Evolutionary conservation across 2,113 vertebrate genomes (phyloP).

Genomic region (Mastomys natalensis): DNA sequence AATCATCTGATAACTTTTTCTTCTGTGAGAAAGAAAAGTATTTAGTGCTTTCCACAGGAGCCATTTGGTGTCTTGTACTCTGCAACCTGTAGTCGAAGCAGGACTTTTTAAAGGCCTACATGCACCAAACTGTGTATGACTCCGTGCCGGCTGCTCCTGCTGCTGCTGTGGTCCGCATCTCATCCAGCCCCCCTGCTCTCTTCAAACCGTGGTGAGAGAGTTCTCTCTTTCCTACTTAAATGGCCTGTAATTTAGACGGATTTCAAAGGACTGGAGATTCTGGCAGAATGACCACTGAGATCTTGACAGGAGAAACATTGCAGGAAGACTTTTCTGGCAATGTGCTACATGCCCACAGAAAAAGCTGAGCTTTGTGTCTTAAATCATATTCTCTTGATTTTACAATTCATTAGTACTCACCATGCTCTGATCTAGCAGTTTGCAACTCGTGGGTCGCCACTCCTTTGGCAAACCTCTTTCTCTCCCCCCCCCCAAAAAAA

Average conservation of each 20-base stretch:
- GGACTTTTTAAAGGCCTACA: neutral
- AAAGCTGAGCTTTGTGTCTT: conserved; percentile 28
- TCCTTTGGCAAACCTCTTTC: neutral
- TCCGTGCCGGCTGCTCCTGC: neutral
- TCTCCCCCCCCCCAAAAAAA: too few species aligned
- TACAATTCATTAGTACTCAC: neutral
- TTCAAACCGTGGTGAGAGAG: neutral
- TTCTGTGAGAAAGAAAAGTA: neutral
- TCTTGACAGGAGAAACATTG: conserved; percentile 34
- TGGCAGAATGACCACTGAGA: neutral
- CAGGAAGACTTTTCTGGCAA: neutral
- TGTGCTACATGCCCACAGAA: neutral
- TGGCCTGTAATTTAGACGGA: neutral
- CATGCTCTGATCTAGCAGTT: neutral
- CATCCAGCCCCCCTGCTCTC: neutral
- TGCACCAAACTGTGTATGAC: neutral
- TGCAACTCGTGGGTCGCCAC: neutral
- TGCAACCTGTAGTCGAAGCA: neutral
- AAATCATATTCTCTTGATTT: neutral
- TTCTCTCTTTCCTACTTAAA: neutral
- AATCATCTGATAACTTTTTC: conserved; percentile 18
- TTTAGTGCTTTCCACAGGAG: neutral
- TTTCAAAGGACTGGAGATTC: neutral
- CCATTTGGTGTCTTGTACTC: conserved; percentile 27
- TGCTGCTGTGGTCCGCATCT: neutral